Conservation (phyloP, 1,140 invertebrate species). For the Phortica variegata region DNA sequence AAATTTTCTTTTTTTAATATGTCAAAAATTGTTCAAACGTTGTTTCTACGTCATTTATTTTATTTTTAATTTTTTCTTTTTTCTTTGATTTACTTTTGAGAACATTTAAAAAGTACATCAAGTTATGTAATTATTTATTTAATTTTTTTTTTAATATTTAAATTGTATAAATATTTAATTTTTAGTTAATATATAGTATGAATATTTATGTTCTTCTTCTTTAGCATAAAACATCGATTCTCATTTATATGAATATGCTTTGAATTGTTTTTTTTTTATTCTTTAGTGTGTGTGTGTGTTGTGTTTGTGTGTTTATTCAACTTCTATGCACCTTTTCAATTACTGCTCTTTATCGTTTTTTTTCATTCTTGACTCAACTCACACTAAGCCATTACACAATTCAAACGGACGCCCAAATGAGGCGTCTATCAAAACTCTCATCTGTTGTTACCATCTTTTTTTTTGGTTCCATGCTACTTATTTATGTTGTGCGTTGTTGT, state of each 20-base stretch:
- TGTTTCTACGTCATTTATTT: conserved; percentile 16
- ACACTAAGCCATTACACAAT: no score
- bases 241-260: neutral
- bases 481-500: no score
- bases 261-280: neutral
- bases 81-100: conserved; percentile 31
- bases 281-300: conserved; percentile 19
- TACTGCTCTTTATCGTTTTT: no score
- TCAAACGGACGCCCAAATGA: no score
- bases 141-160: neutral
- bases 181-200: neutral
- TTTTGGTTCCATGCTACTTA: no score
- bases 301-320: conserved; percentile 34
- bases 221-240: neutral
- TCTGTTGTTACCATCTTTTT: conserved; percentile 31
- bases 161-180: neutral
- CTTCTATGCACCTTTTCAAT: conserved; percentile 37
- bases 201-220: neutral
- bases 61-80: conserved; percentile 11
- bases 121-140: neutral
- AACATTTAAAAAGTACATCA: neutral
- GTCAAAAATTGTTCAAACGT: neutral
- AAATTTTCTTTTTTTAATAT: conserved; percentile 9
- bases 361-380: no score
- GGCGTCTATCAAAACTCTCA: conserved; percentile 39